Conservation (phyloP, 2,888 invertebrate species). For the Anagyrus pseudococci region DNA sequence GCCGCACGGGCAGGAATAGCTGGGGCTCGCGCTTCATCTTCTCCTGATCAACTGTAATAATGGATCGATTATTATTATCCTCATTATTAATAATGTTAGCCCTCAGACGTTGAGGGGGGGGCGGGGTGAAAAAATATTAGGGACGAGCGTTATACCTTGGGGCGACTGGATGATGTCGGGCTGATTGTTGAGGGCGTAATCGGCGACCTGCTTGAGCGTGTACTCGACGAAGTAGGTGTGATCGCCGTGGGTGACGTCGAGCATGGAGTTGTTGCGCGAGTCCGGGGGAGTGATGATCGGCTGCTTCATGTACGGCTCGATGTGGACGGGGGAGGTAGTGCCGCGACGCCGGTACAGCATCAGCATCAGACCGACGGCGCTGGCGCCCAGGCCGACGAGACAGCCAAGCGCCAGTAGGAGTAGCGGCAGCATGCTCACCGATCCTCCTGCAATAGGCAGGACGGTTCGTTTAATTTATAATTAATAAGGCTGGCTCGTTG, state of each 20-base stretch:
- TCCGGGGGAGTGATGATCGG: slow-evolving; percentile 61
- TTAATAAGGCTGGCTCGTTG: background rate
- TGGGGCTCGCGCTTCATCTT: slow-evolving; percentile 59
- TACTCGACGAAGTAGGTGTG: slow-evolving; percentile 86
- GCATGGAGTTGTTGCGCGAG: slow-evolving; percentile 67
- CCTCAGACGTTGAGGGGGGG: no score
- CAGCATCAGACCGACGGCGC: slow-evolving; percentile 70
- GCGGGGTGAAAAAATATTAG: no score
- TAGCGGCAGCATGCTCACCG: slow-evolving; percentile 75
- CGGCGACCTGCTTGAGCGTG: slow-evolving; percentile 70
- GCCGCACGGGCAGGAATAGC: slow-evolving; percentile 59
- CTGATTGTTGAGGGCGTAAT: slow-evolving; percentile 64
- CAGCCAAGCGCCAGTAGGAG: slow-evolving; percentile 74
- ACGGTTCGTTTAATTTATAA: no score
- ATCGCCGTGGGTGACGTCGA: slow-evolving; percentile 82
- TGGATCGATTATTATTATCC: no score
- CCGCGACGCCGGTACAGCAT: slow-evolving; percentile 71
- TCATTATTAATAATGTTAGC: no score
- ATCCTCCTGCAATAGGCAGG: slow-evolving; percentile 66
- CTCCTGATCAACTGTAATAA: slow-evolving; percentile 51
- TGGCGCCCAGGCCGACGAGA: slow-evolving; percentile 71
- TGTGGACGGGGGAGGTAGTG: slow-evolving; percentile 59
- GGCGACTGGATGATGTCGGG: slow-evolving; percentile 85
- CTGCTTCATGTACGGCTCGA: slow-evolving; percentile 61
- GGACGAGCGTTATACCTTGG: slow-evolving; percentile 54